These are phyloP conservation scores for Urocolius indicus DNA, from an alignment of 2,113 vertebrate species.

Conservation along the genomic window DNA sequence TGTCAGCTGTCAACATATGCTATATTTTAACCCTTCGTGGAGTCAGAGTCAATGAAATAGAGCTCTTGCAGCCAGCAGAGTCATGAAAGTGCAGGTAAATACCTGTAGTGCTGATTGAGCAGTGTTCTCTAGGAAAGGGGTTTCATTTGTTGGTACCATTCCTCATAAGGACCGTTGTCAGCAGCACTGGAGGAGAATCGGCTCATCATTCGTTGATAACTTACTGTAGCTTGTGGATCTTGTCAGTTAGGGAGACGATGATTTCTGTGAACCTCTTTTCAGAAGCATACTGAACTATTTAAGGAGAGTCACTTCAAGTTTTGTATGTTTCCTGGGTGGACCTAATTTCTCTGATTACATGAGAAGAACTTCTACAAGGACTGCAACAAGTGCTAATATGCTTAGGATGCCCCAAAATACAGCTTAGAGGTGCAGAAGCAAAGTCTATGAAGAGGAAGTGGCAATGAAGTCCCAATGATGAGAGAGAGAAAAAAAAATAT, in stretches of 20 bases:
- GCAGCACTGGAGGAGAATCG: neutral
- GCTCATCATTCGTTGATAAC: neutral
- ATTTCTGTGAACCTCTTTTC: constrained; percentile 20
- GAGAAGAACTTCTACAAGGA: neutral
- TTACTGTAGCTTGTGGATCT: neutral
- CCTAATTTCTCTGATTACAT: neutral
- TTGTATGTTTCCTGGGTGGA: neutral
- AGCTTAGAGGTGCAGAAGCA: neutral
- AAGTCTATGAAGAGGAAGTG: neutral
- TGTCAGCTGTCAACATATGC: constrained; percentile 86
- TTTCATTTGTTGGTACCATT: neutral
- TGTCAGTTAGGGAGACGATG: neutral
- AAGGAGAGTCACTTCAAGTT: neutral
- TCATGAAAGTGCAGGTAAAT: constrained; percentile 37
- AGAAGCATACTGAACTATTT: neutral
- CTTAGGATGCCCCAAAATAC: neutral
- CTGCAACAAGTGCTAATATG: neutral
- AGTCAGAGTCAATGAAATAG: constrained; percentile 24
- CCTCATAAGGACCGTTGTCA: neutral
- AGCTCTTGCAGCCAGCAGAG: neutral
- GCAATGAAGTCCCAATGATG: neutral
- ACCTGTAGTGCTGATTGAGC: neutral
- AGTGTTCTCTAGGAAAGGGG: neutral
- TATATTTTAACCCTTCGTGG: constrained; percentile 77
- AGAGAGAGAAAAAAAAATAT: constrained; percentile 5